Evolutionary conservation across 2,797 vertebrate genomes (phyloP), one percentile per base, ranked within the genome.

Genomic region (Premnoplex brunnescens): DNA sequence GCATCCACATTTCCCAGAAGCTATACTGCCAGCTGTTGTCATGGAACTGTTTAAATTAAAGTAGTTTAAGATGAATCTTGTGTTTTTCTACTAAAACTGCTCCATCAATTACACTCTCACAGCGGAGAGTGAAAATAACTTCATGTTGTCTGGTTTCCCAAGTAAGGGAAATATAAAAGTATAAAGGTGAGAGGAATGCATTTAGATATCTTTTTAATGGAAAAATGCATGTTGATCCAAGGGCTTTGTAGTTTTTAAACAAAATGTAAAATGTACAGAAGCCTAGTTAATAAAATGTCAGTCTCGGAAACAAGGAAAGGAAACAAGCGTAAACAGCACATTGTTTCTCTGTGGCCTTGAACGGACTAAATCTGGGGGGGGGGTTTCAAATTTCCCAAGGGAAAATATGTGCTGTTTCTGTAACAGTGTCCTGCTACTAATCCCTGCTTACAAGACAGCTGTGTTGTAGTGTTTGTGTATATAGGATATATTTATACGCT

Each of bases 31-130:
- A 86, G 82, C 44, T 95, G 63, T 73, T 91, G 71, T 90, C 73
- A 60, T 48, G 52, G 55, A 95, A 68, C 58, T 75, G 26, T 83
- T 90, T 76, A 91, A 77, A 91, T 76, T 89, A 85, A 79, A 91
- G 34, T 54, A 54, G 44, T 92, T 74, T 82, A 69, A 91, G 67
- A 86, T 79, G 0, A 71, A 73, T 76, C 32, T 64, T 30, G 26
- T 77, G 75, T 41, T 89, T 89, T 89, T 85, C 64, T 91, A 21
- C 67, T 89, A 71, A 87, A 91, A 74, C 80, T 62, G 39, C 30
- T 83, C 32, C 39, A 79, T 76, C 75, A 77, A 19, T 71, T 92
- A 71, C 0, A 0, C 7, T 68, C 30, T 72, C 39, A 7, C 10
- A 19, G 6, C 34, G 39, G 72, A 81, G 27, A 75, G 27, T 36